Evolutionary conservation across 1,140 invertebrate species (phyloP), one percentile per base, ranked within the genome.

Genomic region (Drosophila kikkawai): DNA sequence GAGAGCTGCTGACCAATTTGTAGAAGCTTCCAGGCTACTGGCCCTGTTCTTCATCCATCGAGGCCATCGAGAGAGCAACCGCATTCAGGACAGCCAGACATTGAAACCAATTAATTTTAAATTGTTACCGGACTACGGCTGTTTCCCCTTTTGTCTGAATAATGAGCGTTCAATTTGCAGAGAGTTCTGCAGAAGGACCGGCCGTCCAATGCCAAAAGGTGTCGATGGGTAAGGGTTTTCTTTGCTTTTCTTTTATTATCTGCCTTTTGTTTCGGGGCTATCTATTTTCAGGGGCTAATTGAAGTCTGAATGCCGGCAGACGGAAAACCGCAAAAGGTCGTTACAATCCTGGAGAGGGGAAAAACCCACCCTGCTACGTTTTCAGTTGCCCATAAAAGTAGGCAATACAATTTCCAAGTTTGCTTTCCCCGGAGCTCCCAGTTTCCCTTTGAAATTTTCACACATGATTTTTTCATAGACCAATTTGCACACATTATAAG

Each of bases 61-160:
- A 37, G 29, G 15, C 47, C 22, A 50, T 29, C 47, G 29, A 36
- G 37, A 56, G 37, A 26, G 36, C 60, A 45, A 75, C 59, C 71
- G 61, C 75, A 77, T 55, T 50, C 75, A 45, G 58, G 32, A 68
- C 61, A 67, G 55, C 70, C 84, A 67, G 63, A 85, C 84, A 90
- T 90, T 74, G 85, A 90, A 88, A 88, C 81, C 85, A 88, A 88
- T 88, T 88, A 88, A 88, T 88, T 88, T 88, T 88, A 88, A 88
- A 90, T 88, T 88, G 85, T 87, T 86, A 82, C 39, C 50, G 51
- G 70, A 15, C 45, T 51, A 26, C 47, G 60, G 50, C 29, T 47
- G 17, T 22, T 39, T 36, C 67, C 32, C 34, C 50, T 51, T 76
- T 76, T 67, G 73, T 76, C 74, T 76, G 74, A 58, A 76, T 67